phyloP scores from a whole-genome alignment of 2,797 vertebrate genomes.

The Sebastes steindachneri region DNA sequence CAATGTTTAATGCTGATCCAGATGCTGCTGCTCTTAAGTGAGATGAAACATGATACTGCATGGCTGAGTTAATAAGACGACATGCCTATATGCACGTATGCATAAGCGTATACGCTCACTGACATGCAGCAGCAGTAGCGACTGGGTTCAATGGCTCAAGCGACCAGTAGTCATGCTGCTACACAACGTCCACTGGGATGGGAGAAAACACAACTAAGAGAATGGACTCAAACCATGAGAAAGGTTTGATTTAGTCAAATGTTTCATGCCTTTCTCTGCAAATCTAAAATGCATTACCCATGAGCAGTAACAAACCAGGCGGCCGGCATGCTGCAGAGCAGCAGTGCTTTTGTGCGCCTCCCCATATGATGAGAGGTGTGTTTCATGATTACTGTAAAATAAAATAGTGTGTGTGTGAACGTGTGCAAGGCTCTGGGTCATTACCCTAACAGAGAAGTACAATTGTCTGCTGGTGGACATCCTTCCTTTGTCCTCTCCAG shows the following conservation, averaged over 20 bases:
- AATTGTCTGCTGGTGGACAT: slow-evolving; percentile 33
- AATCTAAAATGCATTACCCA: slow-evolving; percentile 44
- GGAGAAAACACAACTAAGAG: slow-evolving; percentile 5
- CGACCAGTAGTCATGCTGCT: slow-evolving; percentile 11
- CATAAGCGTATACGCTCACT: slow-evolving; percentile 4
- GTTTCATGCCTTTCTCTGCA: slow-evolving; percentile 2
- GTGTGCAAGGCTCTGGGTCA: slow-evolving; percentile 8
- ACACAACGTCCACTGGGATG: slow-evolving; percentile 35
- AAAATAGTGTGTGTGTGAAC: not conserved
- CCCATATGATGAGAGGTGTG: not conserved
- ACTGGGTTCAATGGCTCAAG: slow-evolving; percentile 21
- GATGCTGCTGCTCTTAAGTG: slow-evolving; percentile 82
- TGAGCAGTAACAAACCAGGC: slow-evolving; percentile 17
- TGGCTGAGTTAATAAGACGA: slow-evolving; percentile 68
- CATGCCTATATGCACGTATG: slow-evolving; percentile 28
- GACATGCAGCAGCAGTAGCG: slow-evolving; percentile 9
- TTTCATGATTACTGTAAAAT: slow-evolving; percentile 19
- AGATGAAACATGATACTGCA: slow-evolving; percentile 76
- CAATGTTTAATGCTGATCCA: slow-evolving; percentile 84
- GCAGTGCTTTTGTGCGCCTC: not conserved
- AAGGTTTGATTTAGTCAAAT: slow-evolving; percentile 19
- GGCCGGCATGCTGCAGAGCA: not conserved
- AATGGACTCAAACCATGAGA: slow-evolving; percentile 15
- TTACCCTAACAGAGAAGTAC: slow-evolving; percentile 22
- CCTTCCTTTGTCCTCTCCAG: slow-evolving; percentile 40